Evolutionary conservation across 2,797 vertebrate genomes (phyloP).

Genomic region (Urosaurus nigricauda): DNA sequence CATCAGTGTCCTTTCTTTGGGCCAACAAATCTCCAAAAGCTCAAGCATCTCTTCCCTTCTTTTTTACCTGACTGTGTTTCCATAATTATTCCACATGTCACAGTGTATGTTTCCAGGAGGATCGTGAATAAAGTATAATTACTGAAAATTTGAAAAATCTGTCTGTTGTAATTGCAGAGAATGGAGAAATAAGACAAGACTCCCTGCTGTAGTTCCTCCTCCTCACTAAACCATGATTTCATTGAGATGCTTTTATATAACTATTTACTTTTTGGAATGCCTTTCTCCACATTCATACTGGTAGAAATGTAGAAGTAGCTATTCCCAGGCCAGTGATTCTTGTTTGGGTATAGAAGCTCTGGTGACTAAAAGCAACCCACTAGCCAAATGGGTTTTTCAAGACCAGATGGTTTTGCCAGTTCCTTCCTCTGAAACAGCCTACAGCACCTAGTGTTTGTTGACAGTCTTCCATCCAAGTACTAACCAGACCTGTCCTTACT

Average conservation of each 20-base stretch:
- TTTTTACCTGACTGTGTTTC: background rate
- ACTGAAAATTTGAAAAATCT: background rate
- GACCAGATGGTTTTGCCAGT: no score
- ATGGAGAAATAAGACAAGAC: no score
- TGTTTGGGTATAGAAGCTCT: background rate
- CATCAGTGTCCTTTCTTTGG: background rate
- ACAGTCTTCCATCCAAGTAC: no score
- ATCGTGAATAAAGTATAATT: conserved; percentile 9
- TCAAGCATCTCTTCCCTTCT: background rate
- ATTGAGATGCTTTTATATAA: background rate
- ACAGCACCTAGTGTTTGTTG: no score
- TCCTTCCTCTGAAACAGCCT: no score
- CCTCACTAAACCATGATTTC: background rate
- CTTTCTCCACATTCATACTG: background rate
- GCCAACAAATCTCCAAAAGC: background rate
- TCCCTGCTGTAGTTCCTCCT: no score
- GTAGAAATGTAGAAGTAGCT: background rate
- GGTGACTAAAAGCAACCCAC: background rate
- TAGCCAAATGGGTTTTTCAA: background rate
- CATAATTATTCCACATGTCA: background rate
- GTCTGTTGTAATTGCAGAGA: background rate
- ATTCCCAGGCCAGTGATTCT: background rate
- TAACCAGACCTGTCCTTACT: no score
- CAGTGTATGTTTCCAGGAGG: background rate
- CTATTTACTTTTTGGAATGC: background rate